phyloP scores from a whole-genome alignment of 2,888 invertebrate genomes.

The Athetis lepigone region DNA sequence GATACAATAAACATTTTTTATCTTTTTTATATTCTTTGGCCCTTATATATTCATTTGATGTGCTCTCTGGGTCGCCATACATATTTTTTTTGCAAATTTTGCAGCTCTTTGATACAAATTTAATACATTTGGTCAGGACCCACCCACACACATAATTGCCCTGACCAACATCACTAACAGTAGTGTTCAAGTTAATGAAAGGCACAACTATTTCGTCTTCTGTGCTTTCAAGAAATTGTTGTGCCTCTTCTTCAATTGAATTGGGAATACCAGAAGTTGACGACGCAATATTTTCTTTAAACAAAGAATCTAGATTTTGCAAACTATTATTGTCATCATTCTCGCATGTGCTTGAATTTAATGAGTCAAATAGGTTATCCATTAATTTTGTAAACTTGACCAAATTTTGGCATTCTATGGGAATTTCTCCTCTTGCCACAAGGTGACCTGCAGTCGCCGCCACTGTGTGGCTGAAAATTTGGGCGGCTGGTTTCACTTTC shows the following conservation, averaged over 20 bases:
- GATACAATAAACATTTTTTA: background rate
- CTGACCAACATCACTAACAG: background rate
- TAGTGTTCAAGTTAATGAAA: conserved; percentile 10
- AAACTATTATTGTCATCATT: conserved; percentile 35
- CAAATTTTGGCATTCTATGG: conserved; percentile 15
- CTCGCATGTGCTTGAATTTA: conserved; percentile 40
- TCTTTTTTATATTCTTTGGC: background rate
- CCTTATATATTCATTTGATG: conserved; percentile 14
- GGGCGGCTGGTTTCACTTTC: too few species aligned
- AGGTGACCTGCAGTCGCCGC: conserved; percentile 17
- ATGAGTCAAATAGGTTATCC: conserved; percentile 28
- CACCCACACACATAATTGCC: conserved; percentile 26
- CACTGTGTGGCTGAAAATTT: too few species aligned
- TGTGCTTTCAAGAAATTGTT: conserved; percentile 17
- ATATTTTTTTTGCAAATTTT: conserved; percentile 15
- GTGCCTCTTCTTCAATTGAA: too few species aligned
- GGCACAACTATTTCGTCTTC: conserved; percentile 14
- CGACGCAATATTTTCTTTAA: conserved; percentile 5
- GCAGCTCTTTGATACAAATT: conserved; percentile 12
- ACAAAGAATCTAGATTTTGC: conserved; percentile 5
- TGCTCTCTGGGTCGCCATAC: conserved; percentile 4
- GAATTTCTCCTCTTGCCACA: conserved; percentile 18
- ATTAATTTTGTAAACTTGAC: conserved; percentile 3
- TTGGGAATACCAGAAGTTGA: conserved; percentile 24
- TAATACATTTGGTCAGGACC: conserved; percentile 6